Percentiles rank a stretch among this genome's conserved stretches.
These are phyloP conservation scores for Polypedilum pembai DNA, from an alignment of 1,140 invertebrate genomes.

Conservation along the genomic window DNA sequence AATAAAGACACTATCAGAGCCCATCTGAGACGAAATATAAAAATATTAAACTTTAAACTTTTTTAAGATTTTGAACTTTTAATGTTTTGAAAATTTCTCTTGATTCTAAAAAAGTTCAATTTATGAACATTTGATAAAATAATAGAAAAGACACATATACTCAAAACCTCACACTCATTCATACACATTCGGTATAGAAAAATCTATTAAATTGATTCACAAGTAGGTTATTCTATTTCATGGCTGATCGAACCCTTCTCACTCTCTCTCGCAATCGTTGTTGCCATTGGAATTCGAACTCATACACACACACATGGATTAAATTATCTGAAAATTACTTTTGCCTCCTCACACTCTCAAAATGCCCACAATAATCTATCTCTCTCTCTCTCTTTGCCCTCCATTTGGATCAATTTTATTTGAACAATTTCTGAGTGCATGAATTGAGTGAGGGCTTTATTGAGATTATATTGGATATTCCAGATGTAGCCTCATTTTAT, in stretches of 20 bases:
- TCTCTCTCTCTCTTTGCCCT: neutral
- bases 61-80: too few relatives aligned
- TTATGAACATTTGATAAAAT: too few relatives aligned
- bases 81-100: too few relatives aligned
- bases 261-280: neutral
- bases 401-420: neutral
- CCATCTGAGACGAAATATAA: too few relatives aligned
- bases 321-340: constrained; percentile 28
- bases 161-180: too few relatives aligned
- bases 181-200: neutral
- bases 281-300: neutral
- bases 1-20: too few relatives aligned
- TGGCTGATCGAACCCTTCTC: constrained; percentile 19
- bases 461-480: constrained; percentile 18
- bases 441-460: neutral
- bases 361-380: constrained; percentile 1
- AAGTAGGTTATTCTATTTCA: constrained; percentile 28
- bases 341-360: neutral
- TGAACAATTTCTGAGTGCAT: neutral
- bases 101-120: too few relatives aligned
- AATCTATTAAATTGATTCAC: constrained; percentile 26
- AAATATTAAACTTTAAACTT: too few relatives aligned
- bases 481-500: constrained; percentile 12
- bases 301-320: neutral
- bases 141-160: too few relatives aligned